Base-by-base conservation (phyloP, 2,888 invertebrate species). In the Pseudococcus jackbeardsleyi region DNA sequence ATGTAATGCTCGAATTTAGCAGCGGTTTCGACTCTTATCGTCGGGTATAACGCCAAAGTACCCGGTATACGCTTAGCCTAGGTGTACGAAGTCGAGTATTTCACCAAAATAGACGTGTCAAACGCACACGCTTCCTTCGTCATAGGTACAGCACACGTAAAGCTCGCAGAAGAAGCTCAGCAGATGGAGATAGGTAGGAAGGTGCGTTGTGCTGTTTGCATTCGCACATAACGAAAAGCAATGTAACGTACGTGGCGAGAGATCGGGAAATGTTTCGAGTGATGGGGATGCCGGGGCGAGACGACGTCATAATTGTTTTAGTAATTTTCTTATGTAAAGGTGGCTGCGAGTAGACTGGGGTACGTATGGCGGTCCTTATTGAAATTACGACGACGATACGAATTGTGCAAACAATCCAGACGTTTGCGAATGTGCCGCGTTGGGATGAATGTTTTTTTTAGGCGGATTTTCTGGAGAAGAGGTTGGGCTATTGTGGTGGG, bases 261-360 rank as follows among this genome's bases (percentile, higher is more conserved):
- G 17, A 50, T 50, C 46, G 46, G 50, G 1, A 50, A 12, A 64
- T 64, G 64, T 64, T 22, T 8, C 64, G 64, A 59, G n/a, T 59
- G 17, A 59, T n/a, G 59, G 59, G 6, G 17, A n/a, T 8, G 59
- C 7, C 9, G 59, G n/a, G n/a, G 59, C 12, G 17, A 59, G 59
- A n/a, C 64, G 5, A 9, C 19, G 22, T 64, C 64, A 19, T 64
- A 64, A 64, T 64, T 64, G 19, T 64, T 64, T 64, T 64, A 22
- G 64, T 64, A 59, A 64, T 64, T 64, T 22, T 64, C 19, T 22
- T 59, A 59, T n/a, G 59, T 17, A n/a, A 59, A 59, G n/a, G 64
- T 22, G 22, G 8, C 7, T 64, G 64, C 64, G 12, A 11, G 50
- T 11, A 15, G 50, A 50, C 8, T 17, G 12, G 8, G 8, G 46